Evolutionary conservation across 23 tunicate genomes (phyloP), one percentile per base, ranked within the genome.

Genomic region (Ascidia mentula): DNA sequence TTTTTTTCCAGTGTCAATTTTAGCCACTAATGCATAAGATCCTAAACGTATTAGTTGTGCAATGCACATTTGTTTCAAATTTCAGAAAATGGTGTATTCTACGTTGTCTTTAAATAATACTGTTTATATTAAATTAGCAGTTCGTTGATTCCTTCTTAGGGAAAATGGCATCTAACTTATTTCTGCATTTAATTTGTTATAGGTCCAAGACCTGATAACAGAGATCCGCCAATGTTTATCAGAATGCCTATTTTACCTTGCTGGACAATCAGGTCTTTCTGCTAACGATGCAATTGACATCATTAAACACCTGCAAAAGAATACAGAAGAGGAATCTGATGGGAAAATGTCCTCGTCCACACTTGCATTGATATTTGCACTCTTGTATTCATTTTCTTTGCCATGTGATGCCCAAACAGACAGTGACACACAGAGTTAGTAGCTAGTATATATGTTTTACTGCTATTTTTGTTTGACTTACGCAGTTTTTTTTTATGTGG

Each of bases 201-300:
- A 91, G 97, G 84, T 91, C 8, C 90, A 90, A 0, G 97, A 91
- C 59, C 40, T 86, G 69, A 91, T 91, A 37, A 69, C 84, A 22
- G 87, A 84, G 32, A 86, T 91, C 6, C 80, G 87, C 34, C 86
- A 86, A 18, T 75, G 78, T 37, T 73, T 92, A 35, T 85, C 92
- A 13, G 97, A 92, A 33, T 81, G 91, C 46, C 73, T 92, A 60
- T 92, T 92, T 75, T 79, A 79, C 74, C 83, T 82, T 60, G 97
- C 97, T 60, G 97, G 82, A 32, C 97, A 92, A 40, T 92, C 97
- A 46, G 82, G 82, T 1, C 77, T 92, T 17, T 79, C 92, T 38
- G 34, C 72, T 32, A 82, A 74, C 24, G 92, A 92, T 42, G 78
- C 79, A 9, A 38, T 73, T 37, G 40, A 77, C 22, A 87, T 92